A percentile compares a stretch with the other conserved stretches of the same genome.
These are phyloP conservation scores for Melipona bicolor DNA, from an alignment of 2,888 invertebrate genomes.

Conservation along the genomic window DNA sequence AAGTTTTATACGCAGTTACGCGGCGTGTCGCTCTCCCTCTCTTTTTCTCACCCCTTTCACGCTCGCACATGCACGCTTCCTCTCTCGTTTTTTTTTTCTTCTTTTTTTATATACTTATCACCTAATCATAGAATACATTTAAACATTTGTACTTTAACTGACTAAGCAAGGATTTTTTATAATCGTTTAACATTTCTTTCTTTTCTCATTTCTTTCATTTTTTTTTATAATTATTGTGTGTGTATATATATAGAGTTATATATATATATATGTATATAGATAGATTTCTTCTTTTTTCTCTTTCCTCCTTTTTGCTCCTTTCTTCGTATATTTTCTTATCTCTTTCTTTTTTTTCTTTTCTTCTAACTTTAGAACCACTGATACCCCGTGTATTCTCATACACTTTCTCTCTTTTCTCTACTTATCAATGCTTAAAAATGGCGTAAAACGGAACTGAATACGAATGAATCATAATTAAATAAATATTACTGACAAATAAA, in stretches of 20 bases:
- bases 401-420: background rate
- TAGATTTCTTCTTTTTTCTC: conserved; percentile 35
- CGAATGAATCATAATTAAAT: conserved; percentile 60
- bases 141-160: conserved; percentile 94
- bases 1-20: conserved; percentile 75
- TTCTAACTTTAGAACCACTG: conserved; percentile 31
- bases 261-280: conserved; percentile 24
- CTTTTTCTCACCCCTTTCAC: background rate
- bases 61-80: conserved; percentile 19
- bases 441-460: conserved; percentile 25
- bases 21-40: conserved; percentile 53
- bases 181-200: conserved; percentile 68
- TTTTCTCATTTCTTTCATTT: conserved; percentile 55
- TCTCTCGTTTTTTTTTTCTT: conserved; percentile 4
- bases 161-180: conserved; percentile 87
- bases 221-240: conserved; percentile 43
- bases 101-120: conserved; percentile 71
- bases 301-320: conserved; percentile 3
- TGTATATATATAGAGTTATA: conserved; percentile 35
- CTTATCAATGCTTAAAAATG: background rate
- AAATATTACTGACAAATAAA: conserved; percentile 55
- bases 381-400: conserved; percentile 16
- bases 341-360: conserved; percentile 1
- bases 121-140: conserved; percentile 85
- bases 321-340: conserved; percentile 4